Percentiles rank a stretch among this genome's conserved stretches.
Conservation (phyloP, 2,113 vertebrate genomes). For the Chitala chitala region DNA sequence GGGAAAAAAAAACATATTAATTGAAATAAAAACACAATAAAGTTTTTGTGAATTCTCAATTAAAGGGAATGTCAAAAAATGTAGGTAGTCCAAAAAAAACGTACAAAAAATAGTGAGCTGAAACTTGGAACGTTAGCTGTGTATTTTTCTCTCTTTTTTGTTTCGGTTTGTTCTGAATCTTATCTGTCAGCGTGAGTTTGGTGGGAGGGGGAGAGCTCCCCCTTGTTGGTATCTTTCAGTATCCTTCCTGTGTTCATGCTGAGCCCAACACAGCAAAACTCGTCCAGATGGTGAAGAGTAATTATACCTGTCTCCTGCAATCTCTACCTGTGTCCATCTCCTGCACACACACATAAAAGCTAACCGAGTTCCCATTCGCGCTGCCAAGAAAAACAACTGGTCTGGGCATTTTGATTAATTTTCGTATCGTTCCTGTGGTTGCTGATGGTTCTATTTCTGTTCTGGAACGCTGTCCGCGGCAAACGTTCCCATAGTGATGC, state of each 20-base stretch:
- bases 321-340: constrained; percentile 42
- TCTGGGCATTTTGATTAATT: constrained; percentile 18
- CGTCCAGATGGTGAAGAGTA: constrained; percentile 38
- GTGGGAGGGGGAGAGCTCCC: not conserved
- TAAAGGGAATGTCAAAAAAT: not conserved
- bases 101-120: not conserved
- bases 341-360: constrained; percentile 4
- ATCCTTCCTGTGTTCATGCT: constrained; percentile 2
- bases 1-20: not conserved
- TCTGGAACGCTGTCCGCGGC: not conserved
- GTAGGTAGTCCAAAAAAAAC: not conserved
- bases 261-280: constrained; percentile 34
- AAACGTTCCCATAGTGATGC: not conserved
- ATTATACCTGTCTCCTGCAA: constrained; percentile 45
- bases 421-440: not conserved
- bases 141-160: constrained; percentile 9
- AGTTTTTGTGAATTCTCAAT: not conserved
- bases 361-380: not conserved
- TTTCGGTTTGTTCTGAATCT: constrained; percentile 17
- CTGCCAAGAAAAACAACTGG: constrained; percentile 38
- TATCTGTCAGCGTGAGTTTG: constrained; percentile 20
- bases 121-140: not conserved
- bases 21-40: not conserved
- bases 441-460: constrained; percentile 11
- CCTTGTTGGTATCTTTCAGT: not conserved